Evolutionary conservation across 2,797 vertebrate genomes (phyloP).

Genomic region (Manis crassicaudata): DNA sequence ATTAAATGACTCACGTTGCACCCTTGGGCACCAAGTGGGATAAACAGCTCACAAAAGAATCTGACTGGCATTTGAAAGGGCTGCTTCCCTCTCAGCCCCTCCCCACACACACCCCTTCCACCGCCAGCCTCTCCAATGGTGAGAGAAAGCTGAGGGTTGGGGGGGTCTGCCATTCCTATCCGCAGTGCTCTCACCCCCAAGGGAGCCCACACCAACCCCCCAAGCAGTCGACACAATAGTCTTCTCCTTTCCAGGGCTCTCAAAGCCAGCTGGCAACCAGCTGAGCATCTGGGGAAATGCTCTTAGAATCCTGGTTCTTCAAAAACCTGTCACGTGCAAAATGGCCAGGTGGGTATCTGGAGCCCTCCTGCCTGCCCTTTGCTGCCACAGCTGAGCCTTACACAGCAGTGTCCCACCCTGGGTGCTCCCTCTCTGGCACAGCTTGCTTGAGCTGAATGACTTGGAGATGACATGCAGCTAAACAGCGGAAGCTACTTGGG

Average conservation of each 20-base stretch:
- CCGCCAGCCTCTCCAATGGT: slow-evolving; percentile 9
- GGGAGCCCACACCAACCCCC: slow-evolving; percentile 36
- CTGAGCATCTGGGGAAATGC: neutral
- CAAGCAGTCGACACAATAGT: slow-evolving; percentile 14
- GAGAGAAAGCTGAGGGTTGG: slow-evolving; percentile 41
- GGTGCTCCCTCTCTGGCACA: neutral
- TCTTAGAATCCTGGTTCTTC: neutral
- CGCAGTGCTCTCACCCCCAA: neutral
- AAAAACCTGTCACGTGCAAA: neutral
- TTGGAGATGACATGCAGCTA: neutral
- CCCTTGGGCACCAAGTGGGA: slow-evolving; percentile 58
- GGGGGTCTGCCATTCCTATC: neutral
- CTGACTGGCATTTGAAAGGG: slow-evolving; percentile 55
- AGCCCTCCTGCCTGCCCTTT: neutral
- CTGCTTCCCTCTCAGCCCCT: neutral
- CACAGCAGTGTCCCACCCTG: neutral
- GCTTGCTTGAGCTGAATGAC: neutral
- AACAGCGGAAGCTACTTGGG: neutral
- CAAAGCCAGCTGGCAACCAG: neutral
- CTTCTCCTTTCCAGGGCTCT: neutral
- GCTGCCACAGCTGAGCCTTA: neutral
- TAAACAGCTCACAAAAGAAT: slow-evolving; percentile 62
- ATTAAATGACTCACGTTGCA: slow-evolving; percentile 73
- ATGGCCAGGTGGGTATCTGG: neutral
- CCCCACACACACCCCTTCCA: too few relatives aligned